Conservation (phyloP, 2,797 vertebrate species). For the Lepidocolaptes lacrymiger region DNA sequence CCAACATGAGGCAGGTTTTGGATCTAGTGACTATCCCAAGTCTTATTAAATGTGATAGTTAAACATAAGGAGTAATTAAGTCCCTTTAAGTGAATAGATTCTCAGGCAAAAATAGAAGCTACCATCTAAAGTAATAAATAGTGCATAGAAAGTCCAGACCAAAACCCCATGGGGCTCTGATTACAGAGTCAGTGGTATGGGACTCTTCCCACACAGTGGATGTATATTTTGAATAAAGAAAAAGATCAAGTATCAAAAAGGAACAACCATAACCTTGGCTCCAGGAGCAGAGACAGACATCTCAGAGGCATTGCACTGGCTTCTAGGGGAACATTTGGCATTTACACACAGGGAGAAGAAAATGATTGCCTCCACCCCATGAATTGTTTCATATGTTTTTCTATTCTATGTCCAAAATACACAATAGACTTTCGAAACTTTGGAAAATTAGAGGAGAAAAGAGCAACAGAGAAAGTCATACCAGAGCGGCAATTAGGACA, state of each 20-base stretch:
- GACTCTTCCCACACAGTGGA: not conserved
- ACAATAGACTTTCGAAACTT: not conserved
- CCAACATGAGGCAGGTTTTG: not conserved
- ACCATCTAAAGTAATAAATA: slow-evolving; percentile 12
- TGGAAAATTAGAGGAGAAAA: not conserved
- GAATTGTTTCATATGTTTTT: not conserved
- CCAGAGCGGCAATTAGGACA: not conserved
- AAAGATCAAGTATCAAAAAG: slow-evolving; percentile 40
- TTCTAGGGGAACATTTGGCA: not conserved
- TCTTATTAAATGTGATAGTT: slow-evolving; percentile 2
- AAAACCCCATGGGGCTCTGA: slow-evolving; percentile 4
- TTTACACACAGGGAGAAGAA: not conserved
- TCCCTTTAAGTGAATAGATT: not conserved
- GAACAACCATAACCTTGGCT: slow-evolving; percentile 16
- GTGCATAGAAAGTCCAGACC: not conserved
- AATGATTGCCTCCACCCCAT: not conserved
- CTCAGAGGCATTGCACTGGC: not conserved
- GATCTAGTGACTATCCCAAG: not conserved
- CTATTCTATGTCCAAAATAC: not conserved
- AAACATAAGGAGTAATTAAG: slow-evolving; percentile 27
- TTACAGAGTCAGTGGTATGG: not conserved
- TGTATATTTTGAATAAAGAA: not conserved
- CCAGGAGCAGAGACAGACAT: not conserved
- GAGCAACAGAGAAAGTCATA: not conserved
- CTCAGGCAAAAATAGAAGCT: slow-evolving; percentile 33